phyloP scores from a whole-genome alignment of 92 coral and sea anemone species.

The Zoanthus sansibaricus region DNA sequence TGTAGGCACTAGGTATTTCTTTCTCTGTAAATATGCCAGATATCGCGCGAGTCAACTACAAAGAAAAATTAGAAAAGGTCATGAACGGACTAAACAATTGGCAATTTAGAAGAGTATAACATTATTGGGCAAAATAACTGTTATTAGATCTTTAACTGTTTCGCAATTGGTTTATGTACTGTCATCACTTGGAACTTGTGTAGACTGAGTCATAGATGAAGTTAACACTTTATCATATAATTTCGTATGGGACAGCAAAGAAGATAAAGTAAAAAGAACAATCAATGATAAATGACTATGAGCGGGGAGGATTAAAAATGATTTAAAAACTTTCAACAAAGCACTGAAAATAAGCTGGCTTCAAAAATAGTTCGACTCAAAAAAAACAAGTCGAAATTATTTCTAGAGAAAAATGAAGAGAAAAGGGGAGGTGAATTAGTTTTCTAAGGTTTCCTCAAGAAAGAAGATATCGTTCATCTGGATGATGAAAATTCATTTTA shows the following conservation, averaged over 20 bases:
- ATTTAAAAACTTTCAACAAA: background rate
- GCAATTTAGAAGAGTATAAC: too few species aligned
- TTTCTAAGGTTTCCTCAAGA: constrained; percentile 3
- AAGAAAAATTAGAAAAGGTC: too few species aligned
- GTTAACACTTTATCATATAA: background rate
- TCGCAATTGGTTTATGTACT: too few species aligned
- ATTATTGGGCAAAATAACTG: too few species aligned
- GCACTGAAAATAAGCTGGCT: constrained; percentile 13
- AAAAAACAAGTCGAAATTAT: background rate
- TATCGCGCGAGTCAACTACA: too few species aligned
- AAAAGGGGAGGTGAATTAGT: background rate
- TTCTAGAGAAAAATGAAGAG: background rate
- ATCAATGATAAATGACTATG: constrained; percentile 13
- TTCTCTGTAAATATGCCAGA: too few species aligned
- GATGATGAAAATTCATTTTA: background rate
- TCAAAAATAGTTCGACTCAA: background rate
- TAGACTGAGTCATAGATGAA: too few species aligned
- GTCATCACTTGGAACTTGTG: too few species aligned
- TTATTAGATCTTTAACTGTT: too few species aligned
- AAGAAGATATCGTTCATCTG: constrained; percentile 1
- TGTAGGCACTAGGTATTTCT: too few species aligned
- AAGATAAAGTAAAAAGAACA: background rate
- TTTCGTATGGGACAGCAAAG: too few species aligned
- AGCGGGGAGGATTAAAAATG: background rate
- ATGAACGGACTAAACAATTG: too few species aligned